Percentiles rank a stretch among this genome's conserved stretches.
phyloP scores from a whole-genome alignment of 1,140 invertebrate genomes.

The Luehdorfia chinensis region DNA sequence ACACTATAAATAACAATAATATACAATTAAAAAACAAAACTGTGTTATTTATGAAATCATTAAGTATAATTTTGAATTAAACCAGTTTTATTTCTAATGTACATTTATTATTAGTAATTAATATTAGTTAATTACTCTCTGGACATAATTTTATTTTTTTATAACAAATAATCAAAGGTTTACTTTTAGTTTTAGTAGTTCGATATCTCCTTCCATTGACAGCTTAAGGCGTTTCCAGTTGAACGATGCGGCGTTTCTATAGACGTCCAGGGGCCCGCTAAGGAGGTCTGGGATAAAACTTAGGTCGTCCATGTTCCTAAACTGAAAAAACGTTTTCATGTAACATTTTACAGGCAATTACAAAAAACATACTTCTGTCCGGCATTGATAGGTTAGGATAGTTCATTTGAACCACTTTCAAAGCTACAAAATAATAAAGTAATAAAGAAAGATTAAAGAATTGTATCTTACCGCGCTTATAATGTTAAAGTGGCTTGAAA shows the following conservation, averaged over 20 bases:
- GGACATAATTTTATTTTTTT: no score
- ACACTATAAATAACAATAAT: no score
- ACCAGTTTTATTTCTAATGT: no score
- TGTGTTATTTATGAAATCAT: no score
- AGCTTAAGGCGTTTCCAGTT: slow-evolving; percentile 88
- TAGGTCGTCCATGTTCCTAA: slow-evolving; percentile 60
- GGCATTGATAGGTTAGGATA: slow-evolving; percentile 23
- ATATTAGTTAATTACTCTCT: no score
- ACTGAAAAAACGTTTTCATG: slow-evolving; percentile 21
- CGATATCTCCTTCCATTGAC: slow-evolving; percentile 84
- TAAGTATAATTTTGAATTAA: no score
- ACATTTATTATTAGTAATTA: no score
- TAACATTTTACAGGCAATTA: slow-evolving; percentile 14
- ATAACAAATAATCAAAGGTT: no score
- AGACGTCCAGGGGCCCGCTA: slow-evolving; percentile 83
- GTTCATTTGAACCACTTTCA: no score
- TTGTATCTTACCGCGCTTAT: slow-evolving; percentile 12
- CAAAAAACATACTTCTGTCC: slow-evolving; percentile 20
- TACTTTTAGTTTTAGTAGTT: slow-evolving; percentile 85
- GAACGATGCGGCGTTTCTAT: slow-evolving; percentile 85
- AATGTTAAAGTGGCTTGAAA: slow-evolving; percentile 17
- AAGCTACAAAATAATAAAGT: no score
- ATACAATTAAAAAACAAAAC: no score
- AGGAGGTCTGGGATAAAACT: slow-evolving; percentile 79
- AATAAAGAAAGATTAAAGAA: not conserved